These are phyloP conservation scores for Anseranas semipalmata DNA, from an alignment of 2,113 vertebrate genomes.

Conservation along the genomic window DNA sequence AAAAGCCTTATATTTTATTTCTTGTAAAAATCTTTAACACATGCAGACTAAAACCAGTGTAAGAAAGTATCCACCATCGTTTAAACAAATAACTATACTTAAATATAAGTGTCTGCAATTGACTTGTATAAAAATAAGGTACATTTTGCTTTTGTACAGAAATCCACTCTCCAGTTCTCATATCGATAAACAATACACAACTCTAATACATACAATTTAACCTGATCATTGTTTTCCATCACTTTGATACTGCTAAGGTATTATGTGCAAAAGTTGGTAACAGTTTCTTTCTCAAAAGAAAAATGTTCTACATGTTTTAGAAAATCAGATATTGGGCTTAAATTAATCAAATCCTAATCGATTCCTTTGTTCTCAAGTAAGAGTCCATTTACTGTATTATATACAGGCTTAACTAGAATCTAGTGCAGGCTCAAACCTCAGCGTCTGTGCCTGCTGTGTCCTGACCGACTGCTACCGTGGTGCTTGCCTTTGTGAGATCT, in stretches of 20 bases:
- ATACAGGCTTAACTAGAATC: not conserved
- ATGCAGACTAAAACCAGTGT: conserved; percentile 99
- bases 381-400: conserved; percentile 76
- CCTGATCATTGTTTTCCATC: conserved; percentile 70
- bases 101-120: conserved; percentile 90
- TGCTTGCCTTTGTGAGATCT: conserved; percentile 95
- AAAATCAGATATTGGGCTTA: conserved; percentile 51
- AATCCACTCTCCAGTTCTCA: conserved; percentile 80
- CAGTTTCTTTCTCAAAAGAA: not conserved
- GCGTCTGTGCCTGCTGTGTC: conserved; percentile 91
- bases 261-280: conserved; percentile 85
- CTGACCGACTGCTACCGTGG: conserved; percentile 88
- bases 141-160: conserved; percentile 79
- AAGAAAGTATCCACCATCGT: conserved; percentile 88
- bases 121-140: conserved; percentile 88
- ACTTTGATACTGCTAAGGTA: conserved; percentile 80
- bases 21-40: conserved; percentile 94
- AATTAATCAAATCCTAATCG: conserved; percentile 73
- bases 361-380: conserved; percentile 40
- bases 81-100: conserved; percentile 88
- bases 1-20: conserved; percentile 83
- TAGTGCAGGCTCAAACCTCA: conserved; percentile 63
- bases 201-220: conserved; percentile 78
- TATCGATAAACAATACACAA: conserved; percentile 83
- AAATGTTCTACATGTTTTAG: conserved; percentile 58